A percentile compares a stretch with the other conserved stretches of the same genome.
Evolutionary conservation across 2,113 vertebrate species (phyloP).

Genomic region (Willisornis vidua): DNA sequence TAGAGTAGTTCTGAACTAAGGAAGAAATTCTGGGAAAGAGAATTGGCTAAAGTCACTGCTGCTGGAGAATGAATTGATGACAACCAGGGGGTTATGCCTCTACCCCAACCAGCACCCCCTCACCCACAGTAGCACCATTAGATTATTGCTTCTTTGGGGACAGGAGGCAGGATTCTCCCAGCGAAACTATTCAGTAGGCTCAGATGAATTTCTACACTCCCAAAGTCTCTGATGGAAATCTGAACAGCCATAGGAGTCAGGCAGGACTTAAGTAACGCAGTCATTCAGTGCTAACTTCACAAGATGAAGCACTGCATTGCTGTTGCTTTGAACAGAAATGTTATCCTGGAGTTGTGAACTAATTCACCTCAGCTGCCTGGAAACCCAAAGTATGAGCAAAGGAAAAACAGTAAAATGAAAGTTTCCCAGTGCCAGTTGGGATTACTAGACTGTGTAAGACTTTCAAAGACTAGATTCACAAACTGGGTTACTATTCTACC

Average conservation of each 20-base stretch:
- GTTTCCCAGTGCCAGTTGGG: background rate
- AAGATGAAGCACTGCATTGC: background rate
- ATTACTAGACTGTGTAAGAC: background rate
- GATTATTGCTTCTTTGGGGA: background rate
- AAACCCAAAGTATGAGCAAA: background rate
- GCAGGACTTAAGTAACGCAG: background rate
- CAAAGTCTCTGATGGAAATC: background rate
- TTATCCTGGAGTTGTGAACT: background rate
- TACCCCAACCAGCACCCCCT: rapidly evolving
- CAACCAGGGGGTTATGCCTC: background rate
- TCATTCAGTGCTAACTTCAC: background rate
- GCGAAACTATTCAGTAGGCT: background rate
- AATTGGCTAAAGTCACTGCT: background rate
- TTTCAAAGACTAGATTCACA: background rate
- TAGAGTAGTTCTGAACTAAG: background rate
- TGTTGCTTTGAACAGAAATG: background rate
- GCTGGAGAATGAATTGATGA: background rate
- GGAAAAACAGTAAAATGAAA: background rate
- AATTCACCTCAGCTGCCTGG: background rate
- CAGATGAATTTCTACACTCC: background rate
- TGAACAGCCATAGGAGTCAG: background rate
- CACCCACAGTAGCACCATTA: background rate
- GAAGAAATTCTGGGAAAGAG: background rate
- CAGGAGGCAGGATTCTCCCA: background rate
- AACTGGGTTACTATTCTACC: background rate